phyloP scores from a whole-genome alignment of 2,797 vertebrate species.

The Erethizon dorsatum region DNA sequence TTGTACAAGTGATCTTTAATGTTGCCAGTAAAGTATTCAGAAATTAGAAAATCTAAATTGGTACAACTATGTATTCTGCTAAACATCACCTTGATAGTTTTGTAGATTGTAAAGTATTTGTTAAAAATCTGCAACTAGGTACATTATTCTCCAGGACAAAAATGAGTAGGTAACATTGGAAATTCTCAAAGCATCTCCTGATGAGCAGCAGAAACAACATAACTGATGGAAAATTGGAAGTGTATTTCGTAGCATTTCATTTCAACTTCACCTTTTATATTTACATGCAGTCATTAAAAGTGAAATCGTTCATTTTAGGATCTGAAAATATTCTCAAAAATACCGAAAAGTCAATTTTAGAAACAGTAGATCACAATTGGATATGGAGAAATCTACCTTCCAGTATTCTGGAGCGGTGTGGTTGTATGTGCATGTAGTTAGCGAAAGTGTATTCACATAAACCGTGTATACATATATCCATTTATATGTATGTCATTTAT shows the following conservation, averaged over 20 bases:
- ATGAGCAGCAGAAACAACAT: neutral
- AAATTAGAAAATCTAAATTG: neutral
- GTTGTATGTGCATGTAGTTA: no score
- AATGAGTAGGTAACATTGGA: neutral
- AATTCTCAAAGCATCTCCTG: conserved; percentile 23
- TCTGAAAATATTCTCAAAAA: neutral
- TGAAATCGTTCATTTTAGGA: neutral
- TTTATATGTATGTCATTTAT: neutral
- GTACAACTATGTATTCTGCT: neutral
- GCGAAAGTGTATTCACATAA: neutral
- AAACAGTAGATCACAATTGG: neutral
- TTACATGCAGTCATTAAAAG: neutral
- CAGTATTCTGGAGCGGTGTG: neutral
- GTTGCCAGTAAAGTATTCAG: neutral
- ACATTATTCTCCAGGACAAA: neutral
- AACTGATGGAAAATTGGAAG: neutral
- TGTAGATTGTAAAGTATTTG: neutral
- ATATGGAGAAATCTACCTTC: neutral
- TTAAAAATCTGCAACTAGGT: neutral
- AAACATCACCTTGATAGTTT: neutral
- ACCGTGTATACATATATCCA: neutral
- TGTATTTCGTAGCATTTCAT: neutral
- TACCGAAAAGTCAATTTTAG: conserved; percentile 15
- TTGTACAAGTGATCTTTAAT: neutral
- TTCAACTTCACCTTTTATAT: neutral